Evolutionary conservation across 2,113 vertebrate species (phyloP), one percentile per base, ranked within the genome.

Genomic region (Sarotherodon lohbergeri): DNA sequence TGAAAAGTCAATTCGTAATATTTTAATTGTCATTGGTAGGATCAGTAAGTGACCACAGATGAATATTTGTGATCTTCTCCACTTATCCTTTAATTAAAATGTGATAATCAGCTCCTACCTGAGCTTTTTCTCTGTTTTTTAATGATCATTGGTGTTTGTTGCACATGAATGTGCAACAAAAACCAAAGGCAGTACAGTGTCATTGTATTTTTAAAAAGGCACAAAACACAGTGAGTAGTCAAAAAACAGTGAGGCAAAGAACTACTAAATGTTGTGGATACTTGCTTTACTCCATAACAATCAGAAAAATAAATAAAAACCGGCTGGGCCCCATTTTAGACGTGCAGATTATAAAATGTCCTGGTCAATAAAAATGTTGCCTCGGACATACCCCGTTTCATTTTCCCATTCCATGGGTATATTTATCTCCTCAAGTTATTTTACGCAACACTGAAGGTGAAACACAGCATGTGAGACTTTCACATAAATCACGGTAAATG

Each of bases 51-150:
- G 17, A 8, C 54, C 36, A 82, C n/a, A 80, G 11, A 46, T 27
- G 32, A 83, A 68, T 29, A 32, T 46, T 39, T 36, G 57, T 71
- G 4, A 82, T 9, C 41, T 76, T 76, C 24, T 76, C 71, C 4
- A 29, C 84, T 85, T 59, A 80, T 85, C 61, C 80, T 88, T 90
- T 89, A 86, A 91, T 93, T 56, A 56, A 66, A 82, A 41, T 22
- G 27, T 55, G 29, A 86, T 48, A 81, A 39, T 83, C 36, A 76
- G 81, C 3, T 61, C 4, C 10, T 78, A 34, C 22, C 13, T 29
- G 85, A 46, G 46, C 11, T 52, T 80, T 56, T 59, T 52, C 22
- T 46, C 5, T 52, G 0, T 71, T 6, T 34, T 50, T 48, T 83
- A 14, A 88, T 16, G 12, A n/a, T 56, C 22, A 79, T 34, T 17